Base-by-base conservation (phyloP, 2,797 vertebrate species). In the Poeciliopsis gracilis region DNA sequence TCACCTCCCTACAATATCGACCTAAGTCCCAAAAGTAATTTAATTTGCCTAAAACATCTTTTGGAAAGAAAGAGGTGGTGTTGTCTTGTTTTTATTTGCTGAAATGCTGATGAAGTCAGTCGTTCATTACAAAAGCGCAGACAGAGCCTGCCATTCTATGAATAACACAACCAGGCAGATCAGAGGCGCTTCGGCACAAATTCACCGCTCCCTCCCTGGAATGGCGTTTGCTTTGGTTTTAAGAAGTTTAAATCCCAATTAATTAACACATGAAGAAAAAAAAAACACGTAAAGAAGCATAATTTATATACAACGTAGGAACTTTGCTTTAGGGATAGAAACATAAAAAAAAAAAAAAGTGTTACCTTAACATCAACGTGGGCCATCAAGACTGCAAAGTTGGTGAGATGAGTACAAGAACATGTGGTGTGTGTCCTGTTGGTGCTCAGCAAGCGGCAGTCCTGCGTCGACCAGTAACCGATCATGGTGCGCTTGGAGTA, bases 301-400 rank as follows among this genome's bases (percentile, higher is more conserved):
- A 0, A 33, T 33, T 43, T 28, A 30, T 45, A 73, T 77, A 82
- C 41, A 63, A 66, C 15, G 4, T 6, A n/a, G 72, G 28, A 49
- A 33, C 16, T 30, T 43, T 67, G 75, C 77, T 84, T 30, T n/a
- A 5, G 45, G 63, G 47, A 61, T 51, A 59, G 79, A 66, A 53
- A 4, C 28, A 11, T 5, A 16, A 16, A 46, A 20, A 49, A 36
- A 5, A 0, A 0, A 72, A 25, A 12, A 4, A 0, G 45, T 4
- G 87, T 90, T 96, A 99, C 98, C 98, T 99, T 98, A 70, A 99
- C 97, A 72, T 99, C 98, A 90, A 99, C 97, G 0, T 99, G 98
- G 36, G 98, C 98, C 98, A 99, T 99, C 51, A 99, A 95, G 49
- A 99, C 97, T 0, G 98, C 98, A 70, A 99, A 99, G 88, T 99